Evolutionary conservation across 1,140 invertebrate species (phyloP).

Genomic region (Sarcophaga bullata): DNA sequence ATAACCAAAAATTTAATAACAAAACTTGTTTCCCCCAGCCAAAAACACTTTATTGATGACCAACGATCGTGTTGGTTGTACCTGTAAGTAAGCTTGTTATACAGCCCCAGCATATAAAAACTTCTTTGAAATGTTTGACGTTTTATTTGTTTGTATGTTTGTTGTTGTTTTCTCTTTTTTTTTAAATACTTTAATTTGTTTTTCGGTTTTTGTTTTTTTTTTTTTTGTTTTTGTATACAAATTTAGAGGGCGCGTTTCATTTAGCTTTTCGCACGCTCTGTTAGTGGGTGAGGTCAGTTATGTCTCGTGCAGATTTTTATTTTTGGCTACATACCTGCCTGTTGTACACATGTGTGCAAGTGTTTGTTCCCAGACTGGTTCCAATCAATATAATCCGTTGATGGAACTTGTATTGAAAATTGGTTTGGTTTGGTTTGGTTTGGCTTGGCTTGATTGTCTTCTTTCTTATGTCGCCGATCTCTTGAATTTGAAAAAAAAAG

Average conservation of each 20-base stretch:
- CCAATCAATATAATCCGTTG: neutral
- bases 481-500: neutral
- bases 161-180: neutral
- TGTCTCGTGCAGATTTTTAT: neutral
- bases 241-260: neutral
- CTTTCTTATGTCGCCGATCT: neutral
- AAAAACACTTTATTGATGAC: slow-evolving; percentile 26
- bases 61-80: neutral
- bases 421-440: neutral
- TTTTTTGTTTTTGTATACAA: neutral
- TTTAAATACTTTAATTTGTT: too few species aligned
- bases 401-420: neutral
- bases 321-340: neutral
- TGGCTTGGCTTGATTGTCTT: neutral
- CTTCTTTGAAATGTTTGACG: neutral
- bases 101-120: neutral
- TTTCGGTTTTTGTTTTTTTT: neutral
- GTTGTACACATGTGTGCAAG: neutral
- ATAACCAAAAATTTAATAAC: neutral
- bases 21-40: slow-evolving; percentile 20
- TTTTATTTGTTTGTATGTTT: slow-evolving; percentile 21
- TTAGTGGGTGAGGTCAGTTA: slow-evolving; percentile 42
- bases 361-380: neutral
- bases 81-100: neutral
- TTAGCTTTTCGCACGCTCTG: slow-evolving; percentile 30